Conservation (phyloP, 1,140 invertebrate species). For the Heliconius melpomene region DNA sequence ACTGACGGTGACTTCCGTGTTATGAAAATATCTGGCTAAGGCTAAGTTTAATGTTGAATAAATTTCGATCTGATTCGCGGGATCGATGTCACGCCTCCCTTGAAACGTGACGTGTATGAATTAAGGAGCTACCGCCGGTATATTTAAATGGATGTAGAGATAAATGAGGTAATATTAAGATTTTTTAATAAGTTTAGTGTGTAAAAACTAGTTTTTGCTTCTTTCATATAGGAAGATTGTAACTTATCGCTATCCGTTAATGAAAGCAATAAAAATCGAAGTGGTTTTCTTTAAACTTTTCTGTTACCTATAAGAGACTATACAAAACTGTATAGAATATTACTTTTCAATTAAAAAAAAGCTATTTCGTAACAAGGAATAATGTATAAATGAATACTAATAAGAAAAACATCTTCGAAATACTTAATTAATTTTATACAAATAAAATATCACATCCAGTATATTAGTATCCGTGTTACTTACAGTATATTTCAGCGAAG, state of each 20-base stretch:
- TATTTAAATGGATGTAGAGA: slow-evolving; percentile 41
- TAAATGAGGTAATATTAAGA: not conserved
- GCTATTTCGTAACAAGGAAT: too few relatives aligned
- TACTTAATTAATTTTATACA: not conserved
- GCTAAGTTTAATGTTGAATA: slow-evolving; percentile 59
- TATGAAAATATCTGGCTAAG: slow-evolving; percentile 35
- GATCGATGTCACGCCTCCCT: slow-evolving; percentile 59
- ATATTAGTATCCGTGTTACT: slow-evolving; percentile 25
- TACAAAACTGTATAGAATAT: too few relatives aligned
- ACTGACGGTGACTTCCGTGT: not conserved
- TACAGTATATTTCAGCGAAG: slow-evolving; percentile 61
- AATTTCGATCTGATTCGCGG: slow-evolving; percentile 60
- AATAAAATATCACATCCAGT: slow-evolving; percentile 22
- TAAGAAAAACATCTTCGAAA: slow-evolving; percentile 7
- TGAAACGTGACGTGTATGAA: slow-evolving; percentile 76
- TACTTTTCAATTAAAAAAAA: too few relatives aligned
- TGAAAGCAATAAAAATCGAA: too few relatives aligned
- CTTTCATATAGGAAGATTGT: too few relatives aligned
- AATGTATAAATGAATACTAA: not conserved
- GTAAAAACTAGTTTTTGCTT: not conserved
- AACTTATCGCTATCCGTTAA: too few relatives aligned
- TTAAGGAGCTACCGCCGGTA: slow-evolving; percentile 61
- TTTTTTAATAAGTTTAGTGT: not conserved
- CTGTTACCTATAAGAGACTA: too few relatives aligned
- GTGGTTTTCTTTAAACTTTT: too few relatives aligned